These are phyloP conservation scores for Cetonia aurata DNA, from an alignment of 2,888 invertebrate species.

Conservation along the genomic window DNA sequence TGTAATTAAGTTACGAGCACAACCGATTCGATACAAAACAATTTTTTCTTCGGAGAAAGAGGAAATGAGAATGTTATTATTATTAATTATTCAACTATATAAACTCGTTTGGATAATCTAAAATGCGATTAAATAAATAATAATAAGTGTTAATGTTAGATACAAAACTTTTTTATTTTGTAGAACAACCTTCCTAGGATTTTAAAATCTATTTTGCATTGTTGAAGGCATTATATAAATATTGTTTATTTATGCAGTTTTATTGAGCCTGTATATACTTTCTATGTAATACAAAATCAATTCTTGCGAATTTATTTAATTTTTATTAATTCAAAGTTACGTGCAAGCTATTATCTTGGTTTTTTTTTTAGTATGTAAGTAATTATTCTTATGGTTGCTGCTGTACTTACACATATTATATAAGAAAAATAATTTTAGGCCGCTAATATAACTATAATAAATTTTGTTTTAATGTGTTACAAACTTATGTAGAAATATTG, in stretches of 20 bases:
- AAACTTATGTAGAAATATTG: no score
- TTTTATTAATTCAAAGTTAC: neutral
- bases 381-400: neutral
- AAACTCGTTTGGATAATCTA: conserved; percentile 1
- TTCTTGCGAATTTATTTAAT: neutral
- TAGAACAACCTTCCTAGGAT: neutral
- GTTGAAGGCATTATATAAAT: conserved; percentile 59
- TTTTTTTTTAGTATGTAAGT: neutral
- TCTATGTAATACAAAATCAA: conserved; percentile 49
- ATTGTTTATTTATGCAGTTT: conserved; percentile 36
- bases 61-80: neutral
- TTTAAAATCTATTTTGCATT: conserved; percentile 60
- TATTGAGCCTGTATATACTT: conserved; percentile 56
- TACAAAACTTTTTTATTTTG: neutral
- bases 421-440: no score
- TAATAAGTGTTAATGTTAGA: conserved; percentile 10
- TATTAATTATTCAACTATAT: neutral
- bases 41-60: no score
- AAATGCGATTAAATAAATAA: neutral
- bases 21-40: no score
- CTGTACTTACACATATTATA: no score
- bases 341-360: conserved; percentile 14
- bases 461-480: no score
- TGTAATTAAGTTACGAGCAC: no score
- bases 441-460: no score